A percentile compares a stretch with the other conserved stretches of the same genome.
These are phyloP conservation scores for Dromius quadrimaculatus DNA, from an alignment of 2,888 invertebrate species.

Conservation along the genomic window DNA sequence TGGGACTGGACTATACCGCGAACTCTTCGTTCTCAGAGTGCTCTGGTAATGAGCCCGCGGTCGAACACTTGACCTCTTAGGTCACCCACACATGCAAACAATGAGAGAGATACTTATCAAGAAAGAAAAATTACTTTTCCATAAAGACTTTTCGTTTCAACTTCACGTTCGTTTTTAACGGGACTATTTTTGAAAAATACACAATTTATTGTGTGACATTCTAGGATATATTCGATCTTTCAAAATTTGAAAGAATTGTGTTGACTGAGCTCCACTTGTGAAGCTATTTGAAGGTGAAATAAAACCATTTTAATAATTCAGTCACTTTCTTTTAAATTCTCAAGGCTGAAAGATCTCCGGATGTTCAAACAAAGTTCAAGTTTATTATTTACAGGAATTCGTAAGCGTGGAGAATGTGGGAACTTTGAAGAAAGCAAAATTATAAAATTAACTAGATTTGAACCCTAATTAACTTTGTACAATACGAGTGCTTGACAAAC, in stretches of 20 bases:
- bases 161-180: neutral
- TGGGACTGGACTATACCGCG: constrained; percentile 1
- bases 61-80: constrained; percentile 9
- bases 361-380: neutral
- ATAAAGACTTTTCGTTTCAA: neutral
- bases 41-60: constrained; percentile 31
- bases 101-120: neutral
- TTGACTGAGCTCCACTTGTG: neutral
- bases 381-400: constrained; percentile 10
- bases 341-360: constrained; percentile 13
- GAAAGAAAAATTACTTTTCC: neutral
- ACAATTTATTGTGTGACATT: neutral
- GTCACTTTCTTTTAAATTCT: constrained; percentile 5
- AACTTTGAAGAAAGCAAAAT: constrained; percentile 7
- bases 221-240: neutral
- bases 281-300: constrained; percentile 14
- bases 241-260: constrained; percentile 1
- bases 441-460: too few relatives aligned
- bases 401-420: neutral
- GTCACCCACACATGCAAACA: neutral
- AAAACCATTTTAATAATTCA: constrained; percentile 18
- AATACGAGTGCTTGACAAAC: too few relatives aligned
- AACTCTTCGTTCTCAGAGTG: neutral
- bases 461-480: too few relatives aligned
- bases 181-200: neutral